A percentile compares a stretch with the other conserved stretches of the same genome.
These are phyloP conservation scores for Drosophila kohkoa DNA, from an alignment of 1,140 invertebrate genomes.

Conservation along the genomic window DNA sequence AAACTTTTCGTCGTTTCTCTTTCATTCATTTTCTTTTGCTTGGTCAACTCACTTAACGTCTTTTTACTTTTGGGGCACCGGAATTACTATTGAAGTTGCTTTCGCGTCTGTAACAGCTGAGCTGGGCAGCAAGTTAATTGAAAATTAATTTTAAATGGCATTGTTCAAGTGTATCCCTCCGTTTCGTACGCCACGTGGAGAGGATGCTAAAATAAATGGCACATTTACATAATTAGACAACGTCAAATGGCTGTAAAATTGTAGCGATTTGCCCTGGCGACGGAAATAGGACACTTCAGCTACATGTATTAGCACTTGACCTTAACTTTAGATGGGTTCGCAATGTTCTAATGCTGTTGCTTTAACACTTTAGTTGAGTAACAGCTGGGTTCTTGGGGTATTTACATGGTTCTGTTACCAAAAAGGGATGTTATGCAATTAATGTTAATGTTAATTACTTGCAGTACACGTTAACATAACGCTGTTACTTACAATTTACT, in stretches of 20 bases:
- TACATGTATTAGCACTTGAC: conserved; percentile 16
- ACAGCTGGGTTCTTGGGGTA: no score
- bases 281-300: conserved; percentile 30
- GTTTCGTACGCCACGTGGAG: conserved; percentile 11
- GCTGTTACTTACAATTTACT: no score
- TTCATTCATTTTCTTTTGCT: background rate
- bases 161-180: conserved; percentile 64
- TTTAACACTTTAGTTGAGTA: background rate
- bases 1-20: conserved; percentile 7
- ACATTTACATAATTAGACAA: conserved; percentile 74
- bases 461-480: no score
- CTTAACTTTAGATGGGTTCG: background rate
- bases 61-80: conserved; percentile 14
- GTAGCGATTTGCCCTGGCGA: conserved; percentile 49
- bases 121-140: conserved; percentile 67
- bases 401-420: no score
- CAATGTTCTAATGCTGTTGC: background rate
- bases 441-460: no score
- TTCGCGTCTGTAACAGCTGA: background rate
- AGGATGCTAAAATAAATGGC: conserved; percentile 52
- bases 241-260: conserved; percentile 62
- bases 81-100: conserved; percentile 31
- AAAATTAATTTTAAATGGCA: conserved; percentile 81
- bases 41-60: conserved; percentile 35
- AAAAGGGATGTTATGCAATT: no score